Conservation (phyloP, 1,140 invertebrate genomes). For the Pararge aegeria region DNA sequence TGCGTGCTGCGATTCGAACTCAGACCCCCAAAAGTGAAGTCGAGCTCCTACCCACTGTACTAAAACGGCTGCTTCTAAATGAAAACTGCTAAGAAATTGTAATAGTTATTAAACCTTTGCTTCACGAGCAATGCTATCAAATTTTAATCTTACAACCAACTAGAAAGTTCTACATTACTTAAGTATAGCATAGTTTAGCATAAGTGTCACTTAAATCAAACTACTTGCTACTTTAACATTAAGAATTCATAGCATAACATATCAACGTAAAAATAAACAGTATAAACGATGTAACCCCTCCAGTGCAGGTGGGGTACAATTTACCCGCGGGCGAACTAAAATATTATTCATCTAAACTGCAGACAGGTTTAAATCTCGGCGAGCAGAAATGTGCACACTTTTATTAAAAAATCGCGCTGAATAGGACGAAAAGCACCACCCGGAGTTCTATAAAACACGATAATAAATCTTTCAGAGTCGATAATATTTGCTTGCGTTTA, state of each 20-base stretch:
- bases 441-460: slow-evolving; percentile 5
- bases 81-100: no score
- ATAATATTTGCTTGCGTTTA: slow-evolving; percentile 2
- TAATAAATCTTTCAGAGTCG: slow-evolving; percentile 7
- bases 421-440: background rate
- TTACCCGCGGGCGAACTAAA: slow-evolving; percentile 1
- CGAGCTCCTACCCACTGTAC: no score
- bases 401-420: slow-evolving; percentile 10
- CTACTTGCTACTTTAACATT: background rate
- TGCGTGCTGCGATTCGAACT: no score
- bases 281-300: slow-evolving; percentile 3
- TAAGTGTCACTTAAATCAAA: slow-evolving; percentile 2
- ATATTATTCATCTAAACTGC: slow-evolving; percentile 15
- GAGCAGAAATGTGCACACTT: background rate
- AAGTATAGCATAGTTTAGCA: background rate
- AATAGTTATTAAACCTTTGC: no score
- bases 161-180: background rate
- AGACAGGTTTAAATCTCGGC: slow-evolving; percentile 10
- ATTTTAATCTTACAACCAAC: no score
- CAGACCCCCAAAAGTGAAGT: no score
- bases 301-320: slow-evolving; percentile 4
- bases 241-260: slow-evolving; percentile 2
- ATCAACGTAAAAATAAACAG: slow-evolving; percentile 4
- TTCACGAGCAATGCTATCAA: no score
- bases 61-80: no score